phyloP scores from a whole-genome alignment of 2,888 invertebrate species.

The Amblyjoppa fuscipennis region DNA sequence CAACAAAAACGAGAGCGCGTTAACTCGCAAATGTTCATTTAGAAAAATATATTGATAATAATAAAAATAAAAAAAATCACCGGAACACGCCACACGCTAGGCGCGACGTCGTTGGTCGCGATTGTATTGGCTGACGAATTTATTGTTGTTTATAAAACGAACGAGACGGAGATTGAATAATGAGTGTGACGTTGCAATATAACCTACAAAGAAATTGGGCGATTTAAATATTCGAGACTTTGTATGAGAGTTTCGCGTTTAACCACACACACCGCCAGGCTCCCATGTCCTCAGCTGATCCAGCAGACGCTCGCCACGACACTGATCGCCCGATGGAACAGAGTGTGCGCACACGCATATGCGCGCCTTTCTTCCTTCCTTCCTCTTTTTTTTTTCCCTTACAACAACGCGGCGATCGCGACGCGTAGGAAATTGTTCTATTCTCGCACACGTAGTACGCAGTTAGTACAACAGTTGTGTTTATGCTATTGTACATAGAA shows the following conservation, averaged over 20 bases:
- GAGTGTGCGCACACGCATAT: slow-evolving; percentile 48
- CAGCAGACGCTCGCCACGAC: slow-evolving; percentile 75
- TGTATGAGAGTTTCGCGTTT: slow-evolving; percentile 21
- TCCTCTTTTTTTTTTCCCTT: background rate
- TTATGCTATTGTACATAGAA: background rate
- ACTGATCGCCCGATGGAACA: slow-evolving; percentile 25
- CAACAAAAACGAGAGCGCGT: background rate
- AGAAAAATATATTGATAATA: slow-evolving; percentile 1
- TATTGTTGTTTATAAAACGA: background rate
- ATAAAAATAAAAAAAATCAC: slow-evolving; percentile 2
- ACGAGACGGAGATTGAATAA: background rate
- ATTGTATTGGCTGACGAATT: background rate
- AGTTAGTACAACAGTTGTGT: background rate
- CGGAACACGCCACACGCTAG: background rate
- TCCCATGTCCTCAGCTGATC: slow-evolving; percentile 74
- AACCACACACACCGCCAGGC: slow-evolving; percentile 56
- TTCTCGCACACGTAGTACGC: background rate
- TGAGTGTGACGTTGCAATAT: slow-evolving; percentile 27
- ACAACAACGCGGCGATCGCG: background rate
- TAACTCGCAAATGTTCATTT: background rate
- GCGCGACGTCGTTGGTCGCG: background rate
- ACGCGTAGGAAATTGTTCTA: slow-evolving; percentile 14
- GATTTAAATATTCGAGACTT: slow-evolving; percentile 17
- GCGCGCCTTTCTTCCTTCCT: slow-evolving; percentile 6
- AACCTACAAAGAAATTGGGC: slow-evolving; percentile 27